These are phyloP conservation scores for Aethes cnicana DNA, from an alignment of 2,888 invertebrate genomes.

Conservation along the genomic window DNA sequence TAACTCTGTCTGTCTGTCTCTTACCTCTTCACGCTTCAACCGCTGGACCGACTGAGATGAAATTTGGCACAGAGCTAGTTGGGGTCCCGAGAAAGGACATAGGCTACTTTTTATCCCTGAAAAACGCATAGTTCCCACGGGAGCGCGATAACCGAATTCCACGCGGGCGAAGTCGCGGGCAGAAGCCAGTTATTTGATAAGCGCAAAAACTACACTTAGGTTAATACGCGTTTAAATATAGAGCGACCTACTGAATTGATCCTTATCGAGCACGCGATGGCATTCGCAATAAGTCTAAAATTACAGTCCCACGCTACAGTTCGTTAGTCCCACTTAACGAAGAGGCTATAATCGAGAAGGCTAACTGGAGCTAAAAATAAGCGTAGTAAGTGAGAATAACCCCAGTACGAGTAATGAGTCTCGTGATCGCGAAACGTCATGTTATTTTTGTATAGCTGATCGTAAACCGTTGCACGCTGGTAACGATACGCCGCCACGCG, in stretches of 20 bases:
- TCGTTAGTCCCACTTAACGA: conserved; percentile 51
- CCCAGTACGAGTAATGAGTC: conserved; percentile 53
- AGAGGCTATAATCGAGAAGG: conserved; percentile 58
- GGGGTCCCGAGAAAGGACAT: too few species aligned
- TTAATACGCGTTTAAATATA: conserved; percentile 12
- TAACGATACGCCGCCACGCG: conserved; percentile 29
- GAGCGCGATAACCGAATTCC: too few species aligned
- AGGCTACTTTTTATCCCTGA: too few species aligned
- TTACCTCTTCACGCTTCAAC: too few species aligned
- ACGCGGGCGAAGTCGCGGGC: too few species aligned
- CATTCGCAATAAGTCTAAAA: conserved; percentile 57
- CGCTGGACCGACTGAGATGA: too few species aligned
- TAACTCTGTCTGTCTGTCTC: too few species aligned
- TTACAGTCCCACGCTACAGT: conserved; percentile 47
- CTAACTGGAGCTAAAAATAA: conserved; percentile 73
- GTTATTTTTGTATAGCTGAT: conserved; percentile 62
- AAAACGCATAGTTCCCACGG: too few species aligned
- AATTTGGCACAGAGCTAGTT: too few species aligned
- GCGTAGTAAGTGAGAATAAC: conserved; percentile 55
- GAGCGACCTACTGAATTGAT: conserved; percentile 8
- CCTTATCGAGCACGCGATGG: conserved; percentile 45
- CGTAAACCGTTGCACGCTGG: conserved; percentile 35
- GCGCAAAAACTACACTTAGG: neutral
- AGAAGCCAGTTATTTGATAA: too few species aligned
- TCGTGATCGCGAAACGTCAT: conserved; percentile 60